Evolutionary conservation across 2,797 vertebrate species (phyloP), one percentile per base, ranked within the genome.

Genomic region (Enteromius unitaeniatus): DNA sequence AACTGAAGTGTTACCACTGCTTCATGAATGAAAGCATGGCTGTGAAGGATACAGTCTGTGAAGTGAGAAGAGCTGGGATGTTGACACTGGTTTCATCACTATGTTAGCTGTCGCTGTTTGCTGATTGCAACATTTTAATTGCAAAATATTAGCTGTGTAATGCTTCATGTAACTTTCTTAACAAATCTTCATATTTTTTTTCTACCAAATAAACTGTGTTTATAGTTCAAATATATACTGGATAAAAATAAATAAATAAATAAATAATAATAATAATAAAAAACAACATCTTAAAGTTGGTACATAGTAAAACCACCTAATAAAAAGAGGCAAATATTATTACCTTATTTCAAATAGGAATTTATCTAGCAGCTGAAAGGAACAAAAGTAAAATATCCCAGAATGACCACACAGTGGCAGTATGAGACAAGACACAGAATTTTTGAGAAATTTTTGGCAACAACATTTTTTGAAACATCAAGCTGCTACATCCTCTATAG

Each of bases 371-470:
- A 74, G 17, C 17, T 77, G 14, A 40, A 67, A 21, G 11, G 9
- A 28, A 23, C 15, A 34, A 78, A 65, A 65, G 13, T 11, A 81
- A 62, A 62, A 13, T 21, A 75, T 69, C 28, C 40, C 3, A 14
- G 3, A 28, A 23, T 81, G 51, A 45, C 85, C 85, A 85, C 87
- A 84, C 15, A 42, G 83, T 55, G 85, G 87, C 74, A 88, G 87
- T 67, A 87, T 21, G 19, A 67, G 62, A 79, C 68, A 81, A 76
- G 26, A 10, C 69, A 49, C 4, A 3, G 1, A 9, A 31, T 28
- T 4, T n/a, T 14, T 51, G 2, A 72, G 19, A 75, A n/a, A n/a
- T n/a, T n/a, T n/a, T n/a, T n/a, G n/a, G n/a, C n/a, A n/a, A n/a
- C n/a, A n/a, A n/a, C n/a, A n/a, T n/a, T n/a, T n/a, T n/a, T n/a